Percentiles rank a stretch among this genome's conserved stretches.
Conservation (phyloP, 2,888 invertebrate species). For the Mantis religiosa region DNA sequence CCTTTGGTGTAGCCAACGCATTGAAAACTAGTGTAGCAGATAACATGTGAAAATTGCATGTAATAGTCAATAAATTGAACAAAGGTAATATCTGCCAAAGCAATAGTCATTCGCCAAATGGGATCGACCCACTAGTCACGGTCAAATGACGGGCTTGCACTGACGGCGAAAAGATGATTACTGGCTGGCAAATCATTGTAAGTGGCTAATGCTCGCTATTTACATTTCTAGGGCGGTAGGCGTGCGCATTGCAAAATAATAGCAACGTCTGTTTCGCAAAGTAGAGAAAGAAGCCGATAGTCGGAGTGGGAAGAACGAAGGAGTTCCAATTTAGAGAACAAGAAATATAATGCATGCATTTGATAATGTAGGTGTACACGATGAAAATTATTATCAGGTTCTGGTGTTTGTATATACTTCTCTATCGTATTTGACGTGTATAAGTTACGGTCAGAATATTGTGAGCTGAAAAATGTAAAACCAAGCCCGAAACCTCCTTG, state of each 20-base stretch:
- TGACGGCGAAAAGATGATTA: background rate
- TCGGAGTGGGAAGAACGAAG: too few species aligned
- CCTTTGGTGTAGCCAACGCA: background rate
- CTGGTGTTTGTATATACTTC: too few species aligned
- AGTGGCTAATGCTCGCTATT: background rate
- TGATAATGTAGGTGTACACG: too few species aligned
- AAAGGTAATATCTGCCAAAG: background rate
- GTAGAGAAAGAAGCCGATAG: too few species aligned
- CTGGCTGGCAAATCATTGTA: background rate
- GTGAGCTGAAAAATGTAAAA: too few species aligned
- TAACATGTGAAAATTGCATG: background rate
- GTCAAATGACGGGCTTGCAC: background rate
- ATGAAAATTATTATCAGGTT: too few species aligned
- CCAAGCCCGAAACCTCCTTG: too few species aligned
- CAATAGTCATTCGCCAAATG: too few species aligned
- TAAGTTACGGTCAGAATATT: too few species aligned
- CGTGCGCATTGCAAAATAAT: background rate
- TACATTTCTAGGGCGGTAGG: background rate
- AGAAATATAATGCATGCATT: too few species aligned
- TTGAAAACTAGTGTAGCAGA: background rate
- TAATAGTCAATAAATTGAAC: background rate
- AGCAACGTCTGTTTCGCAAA: background rate
- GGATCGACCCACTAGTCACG: background rate
- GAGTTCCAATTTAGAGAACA: too few species aligned
- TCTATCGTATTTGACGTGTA: too few species aligned